Base-by-base conservation (phyloP, 2,113 vertebrate genomes). In the Oncorhynchus keta region DNA sequence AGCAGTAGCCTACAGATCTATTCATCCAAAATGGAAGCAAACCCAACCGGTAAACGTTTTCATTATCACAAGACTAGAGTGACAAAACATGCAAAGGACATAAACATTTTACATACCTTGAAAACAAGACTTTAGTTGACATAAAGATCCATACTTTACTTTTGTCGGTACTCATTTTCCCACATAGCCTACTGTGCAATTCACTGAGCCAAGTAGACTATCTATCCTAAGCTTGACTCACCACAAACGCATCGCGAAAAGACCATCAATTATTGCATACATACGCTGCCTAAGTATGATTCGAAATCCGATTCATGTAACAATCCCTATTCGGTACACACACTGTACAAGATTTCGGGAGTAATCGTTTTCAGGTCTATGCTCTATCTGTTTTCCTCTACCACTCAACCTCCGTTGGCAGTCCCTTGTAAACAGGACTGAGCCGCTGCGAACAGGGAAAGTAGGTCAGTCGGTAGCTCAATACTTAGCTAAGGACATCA, bases 401-500 rank as follows among this genome's bases (percentile, higher is more conserved):
- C 72, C 76, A 77, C 73, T 91, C 86, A 86, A 84, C 88, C 85
- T 89, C 84, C 80, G 84, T 81, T 79, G 86, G 80, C 86, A 78
- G 87, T 16, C 84, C 85, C 85, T 86, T 85, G 91, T 93, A 93
- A 93, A 93, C 92, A 93, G 90, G 77, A 86, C 81, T 83, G 92
- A 86, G 91, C 76, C 85, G 86, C 85, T 73, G 89, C 84, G 87
- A 87, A 88, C 87, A 72, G 82, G 81, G 90, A 93, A 95, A 95
- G 93, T 95, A 94, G 95, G 95, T 94, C 95, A 94, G 81, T 82
- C 90, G 82, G 88, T 78, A 92, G 92, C 89, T 90, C 88, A 84
- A 89, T 85, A 84, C 90, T 91, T 80, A 74, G 84, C 90, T 81
- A 88, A 86, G 85, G 76, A 84, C 88, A 86, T 90, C 87, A 87